A percentile compares a stretch with the other conserved stretches of the same genome.
Conservation (phyloP, 2,888 invertebrate genomes). For the Allophyes oxyacanthae region DNA sequence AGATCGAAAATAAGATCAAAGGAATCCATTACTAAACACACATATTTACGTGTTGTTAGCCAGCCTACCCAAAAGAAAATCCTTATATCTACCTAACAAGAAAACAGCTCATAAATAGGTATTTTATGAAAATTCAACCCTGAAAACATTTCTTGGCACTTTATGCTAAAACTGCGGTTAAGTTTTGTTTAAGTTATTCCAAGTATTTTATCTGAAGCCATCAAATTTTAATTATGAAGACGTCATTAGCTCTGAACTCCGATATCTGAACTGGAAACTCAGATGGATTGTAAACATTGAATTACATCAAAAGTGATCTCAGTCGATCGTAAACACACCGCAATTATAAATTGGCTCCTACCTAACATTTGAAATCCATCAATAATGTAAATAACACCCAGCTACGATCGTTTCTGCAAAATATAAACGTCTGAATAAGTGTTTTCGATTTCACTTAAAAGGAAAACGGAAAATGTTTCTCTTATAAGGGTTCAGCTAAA, state of each 20-base stretch:
- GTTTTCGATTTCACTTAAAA: slow-evolving; percentile 57
- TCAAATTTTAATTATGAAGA: slow-evolving; percentile 11
- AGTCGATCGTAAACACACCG: slow-evolving; percentile 24
- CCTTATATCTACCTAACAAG: too few relatives aligned
- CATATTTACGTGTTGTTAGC: slow-evolving; percentile 15
- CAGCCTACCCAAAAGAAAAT: too few relatives aligned
- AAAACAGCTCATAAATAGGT: too few relatives aligned
- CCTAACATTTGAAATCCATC: slow-evolving; percentile 45
- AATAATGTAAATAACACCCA: slow-evolving; percentile 56
- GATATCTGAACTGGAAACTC: slow-evolving; percentile 9
- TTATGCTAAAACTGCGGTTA: too few relatives aligned
- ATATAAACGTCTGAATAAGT: slow-evolving; percentile 48
- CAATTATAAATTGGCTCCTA: slow-evolving; percentile 41
- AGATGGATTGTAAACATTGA: slow-evolving; percentile 26
- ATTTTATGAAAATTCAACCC: too few relatives aligned
- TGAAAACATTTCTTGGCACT: too few relatives aligned
- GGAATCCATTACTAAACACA: slow-evolving; percentile 24
- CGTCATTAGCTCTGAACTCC: neutral
- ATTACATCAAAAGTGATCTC: slow-evolving; percentile 17
- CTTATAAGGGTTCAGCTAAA: slow-evolving; percentile 63
- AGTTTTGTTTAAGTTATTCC: too few relatives aligned
- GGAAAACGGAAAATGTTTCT: slow-evolving; percentile 57
- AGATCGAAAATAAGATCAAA: slow-evolving; percentile 30
- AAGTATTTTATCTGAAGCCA: too few relatives aligned
- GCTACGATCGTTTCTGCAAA: slow-evolving; percentile 41